Evolutionary conservation across 1,140 invertebrate species (phyloP).

Genomic region (Heliconius melpomene): DNA sequence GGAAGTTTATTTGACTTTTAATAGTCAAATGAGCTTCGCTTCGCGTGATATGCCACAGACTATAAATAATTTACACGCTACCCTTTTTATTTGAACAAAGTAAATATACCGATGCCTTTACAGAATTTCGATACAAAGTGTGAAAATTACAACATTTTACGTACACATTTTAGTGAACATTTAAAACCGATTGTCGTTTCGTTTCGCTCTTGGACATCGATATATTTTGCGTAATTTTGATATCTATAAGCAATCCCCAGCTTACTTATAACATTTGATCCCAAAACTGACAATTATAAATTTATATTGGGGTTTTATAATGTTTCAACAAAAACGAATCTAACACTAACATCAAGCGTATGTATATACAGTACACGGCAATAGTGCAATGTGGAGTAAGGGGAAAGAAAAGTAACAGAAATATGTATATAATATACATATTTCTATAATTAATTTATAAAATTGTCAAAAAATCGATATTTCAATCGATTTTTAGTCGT

Average conservation of each 20-base stretch:
- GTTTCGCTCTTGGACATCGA: background rate
- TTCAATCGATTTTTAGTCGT: background rate
- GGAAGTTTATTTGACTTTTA: slow-evolving; percentile 53
- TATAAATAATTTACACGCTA: slow-evolving; percentile 58
- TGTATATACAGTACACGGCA: slow-evolving; percentile 39
- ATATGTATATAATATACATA: too few relatives aligned
- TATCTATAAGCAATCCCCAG: slow-evolving; percentile 14
- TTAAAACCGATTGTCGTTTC: background rate
- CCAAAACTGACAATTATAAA: slow-evolving; percentile 64
- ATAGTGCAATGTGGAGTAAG: slow-evolving; percentile 34
- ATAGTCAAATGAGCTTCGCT: slow-evolving; percentile 44
- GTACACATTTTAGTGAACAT: background rate
- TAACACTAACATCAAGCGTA: slow-evolving; percentile 44
- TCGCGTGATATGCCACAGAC: slow-evolving; percentile 71
- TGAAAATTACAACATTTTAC: background rate
- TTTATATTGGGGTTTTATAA: slow-evolving; percentile 24
- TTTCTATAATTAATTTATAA: slow-evolving; percentile 4
- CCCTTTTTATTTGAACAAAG: slow-evolving; percentile 50
- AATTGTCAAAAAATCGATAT: slow-evolving; percentile 21
- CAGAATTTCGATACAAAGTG: background rate
- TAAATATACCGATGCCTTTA: slow-evolving; percentile 25
- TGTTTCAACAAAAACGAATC: slow-evolving; percentile 23
- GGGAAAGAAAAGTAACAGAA: background rate
- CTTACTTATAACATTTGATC: slow-evolving; percentile 61
- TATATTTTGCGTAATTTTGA: background rate